These are phyloP conservation scores for Tylochromis polylepis DNA, from an alignment of 2,113 vertebrate species.

Conservation along the genomic window DNA sequence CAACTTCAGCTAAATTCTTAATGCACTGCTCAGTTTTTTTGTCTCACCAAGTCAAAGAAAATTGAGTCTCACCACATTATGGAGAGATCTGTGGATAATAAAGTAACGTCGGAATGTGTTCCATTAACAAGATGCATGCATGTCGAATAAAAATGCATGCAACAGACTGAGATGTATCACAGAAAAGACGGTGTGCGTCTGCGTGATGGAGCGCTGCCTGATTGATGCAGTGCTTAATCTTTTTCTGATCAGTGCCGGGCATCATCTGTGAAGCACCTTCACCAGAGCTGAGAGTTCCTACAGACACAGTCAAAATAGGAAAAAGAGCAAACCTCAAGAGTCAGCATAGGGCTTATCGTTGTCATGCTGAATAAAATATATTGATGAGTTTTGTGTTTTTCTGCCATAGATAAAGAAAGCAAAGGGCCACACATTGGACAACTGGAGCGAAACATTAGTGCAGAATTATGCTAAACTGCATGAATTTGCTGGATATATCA, in stretches of 20 bases:
- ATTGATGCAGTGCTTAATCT: conserved; percentile 33
- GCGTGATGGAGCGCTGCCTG: conserved; percentile 23
- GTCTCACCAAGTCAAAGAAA: neutral
- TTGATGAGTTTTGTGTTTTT: neutral
- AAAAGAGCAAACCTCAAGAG: neutral
- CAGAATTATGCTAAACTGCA: neutral
- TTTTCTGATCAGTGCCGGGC: conserved; percentile 6
- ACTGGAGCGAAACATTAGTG: neutral
- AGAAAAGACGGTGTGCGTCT: neutral
- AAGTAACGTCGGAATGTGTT: neutral
- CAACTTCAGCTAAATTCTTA: neutral
- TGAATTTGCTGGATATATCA: accelerated
- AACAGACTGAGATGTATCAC: neutral
- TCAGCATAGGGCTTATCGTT: neutral
- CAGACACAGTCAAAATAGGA: neutral
- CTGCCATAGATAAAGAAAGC: neutral
- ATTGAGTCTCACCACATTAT: neutral
- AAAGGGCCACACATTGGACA: neutral
- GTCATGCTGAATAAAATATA: neutral
- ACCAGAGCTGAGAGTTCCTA: neutral
- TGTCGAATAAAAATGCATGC: neutral
- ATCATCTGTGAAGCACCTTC: conserved; percentile 14
- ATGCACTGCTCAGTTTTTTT: neutral
- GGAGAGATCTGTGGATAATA: neutral
- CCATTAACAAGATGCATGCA: conserved; percentile 3